These are phyloP conservation scores for Trichogramma pretiosum DNA, from an alignment of 1,140 invertebrate genomes.

Conservation along the genomic window DNA sequence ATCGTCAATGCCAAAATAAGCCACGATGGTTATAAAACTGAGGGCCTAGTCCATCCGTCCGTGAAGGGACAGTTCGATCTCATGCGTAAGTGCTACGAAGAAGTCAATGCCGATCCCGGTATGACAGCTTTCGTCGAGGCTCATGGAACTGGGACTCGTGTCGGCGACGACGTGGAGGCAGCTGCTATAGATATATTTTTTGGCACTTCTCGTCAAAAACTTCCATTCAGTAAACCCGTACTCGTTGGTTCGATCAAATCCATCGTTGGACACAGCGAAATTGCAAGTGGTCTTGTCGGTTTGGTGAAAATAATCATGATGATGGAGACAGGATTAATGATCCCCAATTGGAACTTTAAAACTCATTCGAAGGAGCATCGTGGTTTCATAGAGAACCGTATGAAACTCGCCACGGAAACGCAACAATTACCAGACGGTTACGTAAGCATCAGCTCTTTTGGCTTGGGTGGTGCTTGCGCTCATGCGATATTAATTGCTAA, in stretches of 20 bases:
- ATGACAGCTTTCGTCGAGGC: constrained; percentile 70
- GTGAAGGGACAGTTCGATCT: constrained; percentile 64
- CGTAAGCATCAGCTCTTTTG: constrained; percentile 1
- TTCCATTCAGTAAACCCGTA: too few species aligned
- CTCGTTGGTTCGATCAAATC: constrained; percentile 82
- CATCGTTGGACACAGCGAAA: constrained; percentile 84
- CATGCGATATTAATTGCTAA: constrained; percentile 9
- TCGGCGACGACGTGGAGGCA: constrained; percentile 77
- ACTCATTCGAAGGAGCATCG: not conserved
- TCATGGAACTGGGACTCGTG: constrained; percentile 44
- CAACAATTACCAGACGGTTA: not conserved
- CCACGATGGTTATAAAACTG: constrained; percentile 67
- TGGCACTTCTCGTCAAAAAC: too few species aligned
- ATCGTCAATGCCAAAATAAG: constrained; percentile 61
- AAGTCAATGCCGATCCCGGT: constrained; percentile 63
- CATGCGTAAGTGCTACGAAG: constrained; percentile 70
- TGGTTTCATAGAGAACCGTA: too few species aligned
- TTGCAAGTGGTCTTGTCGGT: constrained; percentile 74
- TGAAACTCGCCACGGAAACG: too few species aligned
- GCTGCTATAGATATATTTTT: constrained; percentile 72
- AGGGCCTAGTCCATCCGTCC: constrained; percentile 80
- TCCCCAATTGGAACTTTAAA: not conserved
- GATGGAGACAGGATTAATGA: not conserved
- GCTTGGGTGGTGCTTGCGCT: constrained; percentile 8
- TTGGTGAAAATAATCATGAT: constrained; percentile 29